Conservation (phyloP, 2,113 vertebrate genomes). For the Prunella himalayana region DNA sequence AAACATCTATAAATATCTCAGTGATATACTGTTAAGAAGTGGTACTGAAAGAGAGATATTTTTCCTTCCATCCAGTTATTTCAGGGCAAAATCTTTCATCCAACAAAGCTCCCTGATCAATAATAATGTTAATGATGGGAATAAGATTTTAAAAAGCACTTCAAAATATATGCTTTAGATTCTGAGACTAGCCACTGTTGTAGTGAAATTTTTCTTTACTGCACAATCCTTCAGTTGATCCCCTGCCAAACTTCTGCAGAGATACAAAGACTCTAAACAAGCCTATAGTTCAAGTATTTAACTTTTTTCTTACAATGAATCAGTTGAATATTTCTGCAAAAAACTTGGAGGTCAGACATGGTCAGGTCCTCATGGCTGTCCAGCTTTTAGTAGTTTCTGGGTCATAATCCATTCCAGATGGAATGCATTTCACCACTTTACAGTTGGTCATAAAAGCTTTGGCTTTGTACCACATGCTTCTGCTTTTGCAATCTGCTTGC, state of each 20-base stretch:
- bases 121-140: background rate
- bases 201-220: background rate
- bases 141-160: background rate
- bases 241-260: background rate
- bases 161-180: background rate
- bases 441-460: background rate
- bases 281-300: background rate
- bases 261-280: background rate
- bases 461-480: background rate
- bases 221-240: background rate
- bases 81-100: background rate
- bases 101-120: background rate
- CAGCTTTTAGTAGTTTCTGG: conserved; percentile 37
- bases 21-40: background rate
- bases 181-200: background rate
- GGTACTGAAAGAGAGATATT: background rate
- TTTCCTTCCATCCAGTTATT: background rate
- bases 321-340: background rate
- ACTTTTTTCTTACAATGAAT: background rate
- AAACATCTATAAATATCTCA: background rate
- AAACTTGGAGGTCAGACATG: background rate
- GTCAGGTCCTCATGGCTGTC: background rate
- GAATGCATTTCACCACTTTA: conserved; percentile 22
- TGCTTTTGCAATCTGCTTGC: conserved; percentile 36
- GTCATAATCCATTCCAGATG: conserved; percentile 55